These are phyloP conservation scores for Tipula lateralis DNA, from an alignment of 2,888 invertebrate species.

Conservation along the genomic window DNA sequence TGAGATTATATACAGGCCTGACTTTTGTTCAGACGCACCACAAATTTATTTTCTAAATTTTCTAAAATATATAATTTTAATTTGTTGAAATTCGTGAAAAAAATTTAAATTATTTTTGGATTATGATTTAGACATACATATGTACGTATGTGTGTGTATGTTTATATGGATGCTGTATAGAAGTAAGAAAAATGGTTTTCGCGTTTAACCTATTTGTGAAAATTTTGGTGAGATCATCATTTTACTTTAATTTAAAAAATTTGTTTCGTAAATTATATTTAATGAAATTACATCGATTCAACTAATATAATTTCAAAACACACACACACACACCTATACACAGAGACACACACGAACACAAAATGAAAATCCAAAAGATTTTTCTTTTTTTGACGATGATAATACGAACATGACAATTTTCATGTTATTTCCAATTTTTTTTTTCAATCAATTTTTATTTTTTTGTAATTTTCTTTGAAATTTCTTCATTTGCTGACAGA, in stretches of 20 bases:
- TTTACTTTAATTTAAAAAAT: neutral
- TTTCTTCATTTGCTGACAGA: neutral
- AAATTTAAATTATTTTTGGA: neutral
- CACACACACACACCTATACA: too few species aligned
- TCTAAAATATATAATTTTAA: neutral
- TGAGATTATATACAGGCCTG: neutral
- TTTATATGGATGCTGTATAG: neutral
- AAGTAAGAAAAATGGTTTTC: neutral
- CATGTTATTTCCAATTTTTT: neutral
- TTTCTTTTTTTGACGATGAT: neutral
- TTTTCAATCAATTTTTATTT: constrained; percentile 7
- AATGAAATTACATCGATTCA: neutral
- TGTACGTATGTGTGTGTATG: neutral
- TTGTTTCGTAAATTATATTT: neutral
- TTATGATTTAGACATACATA: constrained; percentile 3
- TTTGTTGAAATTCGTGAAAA: neutral
- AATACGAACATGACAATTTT: neutral
- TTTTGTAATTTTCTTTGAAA: neutral
- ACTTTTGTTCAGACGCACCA: neutral
- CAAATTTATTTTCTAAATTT: constrained; percentile 14
- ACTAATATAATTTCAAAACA: neutral
- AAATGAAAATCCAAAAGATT: neutral
- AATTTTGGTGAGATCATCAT: constrained; percentile 3
- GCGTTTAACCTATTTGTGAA: constrained; percentile 19
- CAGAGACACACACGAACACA: too few species aligned